A percentile compares a stretch with the other conserved stretches of the same genome.
These are phyloP conservation scores for Neoitamus cyanurus DNA, from an alignment of 2,888 invertebrate species.

Conservation along the genomic window DNA sequence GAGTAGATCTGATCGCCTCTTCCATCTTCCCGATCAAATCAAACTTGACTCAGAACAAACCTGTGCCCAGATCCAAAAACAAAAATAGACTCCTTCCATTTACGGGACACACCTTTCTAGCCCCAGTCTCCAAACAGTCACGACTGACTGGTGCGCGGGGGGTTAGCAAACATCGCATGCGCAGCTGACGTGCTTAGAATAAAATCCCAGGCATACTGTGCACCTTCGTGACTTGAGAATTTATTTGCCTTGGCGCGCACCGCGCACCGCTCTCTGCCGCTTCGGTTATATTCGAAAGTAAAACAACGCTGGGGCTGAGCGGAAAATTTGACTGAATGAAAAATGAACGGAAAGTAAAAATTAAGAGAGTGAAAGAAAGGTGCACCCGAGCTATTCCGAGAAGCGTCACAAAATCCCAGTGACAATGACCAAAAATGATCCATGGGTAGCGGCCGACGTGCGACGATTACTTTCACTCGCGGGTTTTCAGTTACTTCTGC, in stretches of 20 bases:
- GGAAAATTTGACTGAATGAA: neutral
- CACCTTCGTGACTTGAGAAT: conserved; percentile 20
- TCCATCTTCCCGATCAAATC: neutral
- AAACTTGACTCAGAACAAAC: neutral
- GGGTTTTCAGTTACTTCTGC: neutral
- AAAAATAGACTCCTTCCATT: neutral
- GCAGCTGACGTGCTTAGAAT: conserved; percentile 28
- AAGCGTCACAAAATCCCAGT: neutral
- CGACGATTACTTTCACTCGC: neutral
- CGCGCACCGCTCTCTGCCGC: no score
- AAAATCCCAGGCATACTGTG: neutral
- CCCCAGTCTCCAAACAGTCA: neutral
- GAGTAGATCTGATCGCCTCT: neutral
- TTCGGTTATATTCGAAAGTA: neutral
- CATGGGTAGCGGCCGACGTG: neutral
- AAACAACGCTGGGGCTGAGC: neutral
- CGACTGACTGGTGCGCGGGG: neutral
- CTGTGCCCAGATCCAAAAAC: neutral
- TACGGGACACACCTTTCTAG: neutral
- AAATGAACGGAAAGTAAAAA: neutral
- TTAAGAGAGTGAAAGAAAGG: neutral
- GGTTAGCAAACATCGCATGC: conserved; percentile 31
- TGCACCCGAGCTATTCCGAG: neutral
- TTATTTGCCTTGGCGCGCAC: neutral
- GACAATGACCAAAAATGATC: conserved; percentile 1